phyloP scores from a whole-genome alignment of 2,888 invertebrate species.

The Rhopalosiphum nymphaeae region DNA sequence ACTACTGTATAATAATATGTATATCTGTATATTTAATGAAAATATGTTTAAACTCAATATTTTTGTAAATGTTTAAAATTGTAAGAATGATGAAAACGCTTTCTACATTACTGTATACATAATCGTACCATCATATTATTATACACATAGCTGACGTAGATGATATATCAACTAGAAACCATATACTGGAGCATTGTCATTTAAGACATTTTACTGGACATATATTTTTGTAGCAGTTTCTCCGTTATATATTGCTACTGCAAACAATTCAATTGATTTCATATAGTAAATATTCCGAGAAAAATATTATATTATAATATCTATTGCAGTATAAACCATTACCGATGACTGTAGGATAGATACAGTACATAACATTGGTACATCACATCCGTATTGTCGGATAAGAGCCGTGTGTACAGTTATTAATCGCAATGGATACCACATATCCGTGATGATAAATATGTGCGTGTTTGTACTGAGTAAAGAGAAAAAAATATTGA shows the following conservation, averaged over 20 bases:
- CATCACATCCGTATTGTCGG: background rate
- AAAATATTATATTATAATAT: background rate
- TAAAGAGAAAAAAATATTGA: background rate
- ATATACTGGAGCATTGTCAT: background rate
- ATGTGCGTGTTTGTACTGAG: background rate
- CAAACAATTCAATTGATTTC: background rate
- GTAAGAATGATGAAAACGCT: background rate
- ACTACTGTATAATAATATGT: background rate
- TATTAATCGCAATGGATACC: background rate
- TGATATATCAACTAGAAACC: background rate
- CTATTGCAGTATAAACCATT: background rate
- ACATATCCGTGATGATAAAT: background rate
- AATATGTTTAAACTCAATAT: background rate
- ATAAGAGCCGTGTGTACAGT: background rate
- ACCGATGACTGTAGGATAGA: background rate
- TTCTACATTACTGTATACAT: background rate
- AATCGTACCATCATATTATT: background rate
- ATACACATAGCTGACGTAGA: too few relatives aligned
- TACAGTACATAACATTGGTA: background rate
- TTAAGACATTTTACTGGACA: background rate
- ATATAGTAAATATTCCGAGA: background rate
- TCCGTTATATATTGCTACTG: background rate
- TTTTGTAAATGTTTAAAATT: background rate
- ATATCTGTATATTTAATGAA: background rate
- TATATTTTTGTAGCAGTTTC: background rate